phyloP scores from a whole-genome alignment of 1,140 invertebrate genomes.

The Ladona fulva region DNA sequence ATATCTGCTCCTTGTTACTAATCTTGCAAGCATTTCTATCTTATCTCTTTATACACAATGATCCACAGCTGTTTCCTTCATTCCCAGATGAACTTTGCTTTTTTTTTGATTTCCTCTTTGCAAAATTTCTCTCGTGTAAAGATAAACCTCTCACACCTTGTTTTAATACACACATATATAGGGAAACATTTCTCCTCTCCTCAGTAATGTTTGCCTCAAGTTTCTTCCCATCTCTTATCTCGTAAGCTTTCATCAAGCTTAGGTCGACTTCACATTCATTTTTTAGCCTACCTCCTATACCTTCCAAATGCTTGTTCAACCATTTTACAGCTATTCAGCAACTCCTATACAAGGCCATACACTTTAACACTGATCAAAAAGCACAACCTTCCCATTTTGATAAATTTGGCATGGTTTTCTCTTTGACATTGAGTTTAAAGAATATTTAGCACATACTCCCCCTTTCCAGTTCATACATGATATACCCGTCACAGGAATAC shows the following conservation, averaged over 20 bases:
- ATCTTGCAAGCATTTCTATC: conserved; percentile 9
- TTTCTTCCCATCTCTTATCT: background rate
- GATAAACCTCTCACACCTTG: background rate
- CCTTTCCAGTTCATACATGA: background rate
- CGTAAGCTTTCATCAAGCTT: background rate
- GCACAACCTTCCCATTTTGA: conserved; percentile 4
- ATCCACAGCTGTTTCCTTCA: background rate
- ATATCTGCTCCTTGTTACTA: background rate
- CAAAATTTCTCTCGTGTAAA: background rate
- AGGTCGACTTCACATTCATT: background rate
- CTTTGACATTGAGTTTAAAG: conserved; percentile 4
- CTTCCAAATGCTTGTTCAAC: background rate
- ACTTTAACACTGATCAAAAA: conserved; percentile 7
- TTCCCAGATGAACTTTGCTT: background rate
- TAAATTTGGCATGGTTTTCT: conserved; percentile 1
- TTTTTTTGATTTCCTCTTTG: background rate
- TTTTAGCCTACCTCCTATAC: background rate
- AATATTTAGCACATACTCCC: background rate
- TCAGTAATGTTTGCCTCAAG: background rate
- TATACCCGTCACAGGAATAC: conserved; percentile 8
- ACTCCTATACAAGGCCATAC: background rate
- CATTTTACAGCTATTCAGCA: background rate
- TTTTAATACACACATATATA: background rate
- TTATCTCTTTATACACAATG: conserved; percentile 8
- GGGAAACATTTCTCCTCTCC: background rate